phyloP scores from a whole-genome alignment of 2,113 vertebrate genomes.

The Hippopotamus amphibius region DNA sequence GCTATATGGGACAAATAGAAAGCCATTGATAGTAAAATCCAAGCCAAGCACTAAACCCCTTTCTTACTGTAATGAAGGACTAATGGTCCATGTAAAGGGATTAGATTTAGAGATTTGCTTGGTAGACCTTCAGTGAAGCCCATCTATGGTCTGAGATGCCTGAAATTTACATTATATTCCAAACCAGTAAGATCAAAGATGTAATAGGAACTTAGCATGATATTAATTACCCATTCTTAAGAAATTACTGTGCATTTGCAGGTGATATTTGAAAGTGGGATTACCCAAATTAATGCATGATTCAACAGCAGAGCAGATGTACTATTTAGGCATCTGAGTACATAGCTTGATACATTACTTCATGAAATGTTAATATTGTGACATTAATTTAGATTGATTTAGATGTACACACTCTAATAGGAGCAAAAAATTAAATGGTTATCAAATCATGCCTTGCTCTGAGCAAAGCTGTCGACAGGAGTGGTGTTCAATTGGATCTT shows the following conservation, averaged over 20 bases:
- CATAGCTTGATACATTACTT: slow-evolving; percentile 44
- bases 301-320: not conserved
- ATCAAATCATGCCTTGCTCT: slow-evolving; percentile 15
- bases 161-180: not conserved
- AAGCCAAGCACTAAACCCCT: not conserved
- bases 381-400: slow-evolving; percentile 64
- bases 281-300: slow-evolving; percentile 46
- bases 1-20: accelerated
- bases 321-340: not conserved
- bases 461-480: not conserved
- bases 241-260: not conserved
- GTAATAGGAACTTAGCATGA: not conserved
- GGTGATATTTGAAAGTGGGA: not conserved
- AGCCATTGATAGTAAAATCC: not conserved
- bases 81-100: not conserved
- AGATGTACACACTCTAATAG: not conserved
- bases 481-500: not conserved
- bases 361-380: slow-evolving; percentile 67
- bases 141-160: not conserved
- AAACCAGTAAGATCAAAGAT: not conserved
- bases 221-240: not conserved
- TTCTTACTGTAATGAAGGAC: not conserved
- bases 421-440: not conserved
- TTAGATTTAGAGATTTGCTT: not conserved
- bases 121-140: not conserved